phyloP scores from a whole-genome alignment of 1,140 invertebrate species.

The Meloidogyne exigua region DNA sequence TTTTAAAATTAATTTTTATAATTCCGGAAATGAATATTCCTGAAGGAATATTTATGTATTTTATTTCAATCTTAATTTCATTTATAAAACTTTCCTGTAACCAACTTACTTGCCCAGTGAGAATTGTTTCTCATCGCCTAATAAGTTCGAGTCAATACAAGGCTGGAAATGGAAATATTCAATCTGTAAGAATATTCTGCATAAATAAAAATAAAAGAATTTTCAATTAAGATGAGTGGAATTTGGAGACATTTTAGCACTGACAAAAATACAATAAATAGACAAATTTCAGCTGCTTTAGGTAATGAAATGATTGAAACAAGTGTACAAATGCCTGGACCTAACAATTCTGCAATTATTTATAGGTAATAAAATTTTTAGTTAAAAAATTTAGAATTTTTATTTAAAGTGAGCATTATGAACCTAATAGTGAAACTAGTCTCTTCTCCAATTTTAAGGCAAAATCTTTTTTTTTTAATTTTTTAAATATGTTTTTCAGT shows the following conservation, averaged over 20 bases:
- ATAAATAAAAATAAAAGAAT: too few species aligned
- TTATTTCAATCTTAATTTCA: neutral
- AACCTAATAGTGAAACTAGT: conserved; percentile 14
- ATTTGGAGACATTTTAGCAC: conserved; percentile 1
- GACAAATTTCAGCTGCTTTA: neutral
- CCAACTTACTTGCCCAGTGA: neutral
- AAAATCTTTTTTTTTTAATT: neutral
- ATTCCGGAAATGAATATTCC: neutral
- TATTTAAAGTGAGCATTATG: conserved; percentile 22
- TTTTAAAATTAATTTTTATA: neutral
- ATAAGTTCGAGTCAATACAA: neutral
- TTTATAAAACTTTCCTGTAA: neutral
- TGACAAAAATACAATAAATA: neutral
- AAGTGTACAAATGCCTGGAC: conserved; percentile 4
- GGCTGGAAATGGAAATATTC: neutral
- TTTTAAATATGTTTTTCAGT: conserved; percentile 28
- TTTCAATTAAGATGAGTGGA: neutral
- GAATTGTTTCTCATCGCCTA: neutral
- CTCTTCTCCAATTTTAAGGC: conserved; percentile 21
- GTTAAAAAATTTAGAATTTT: too few species aligned
- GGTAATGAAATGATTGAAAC: neutral
- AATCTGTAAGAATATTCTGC: neutral
- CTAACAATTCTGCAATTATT: neutral
- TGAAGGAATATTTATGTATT: neutral
- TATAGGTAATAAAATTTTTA: neutral